phyloP scores from a whole-genome alignment of 2,797 vertebrate genomes.

The Pipistrellus nathusii region DNA sequence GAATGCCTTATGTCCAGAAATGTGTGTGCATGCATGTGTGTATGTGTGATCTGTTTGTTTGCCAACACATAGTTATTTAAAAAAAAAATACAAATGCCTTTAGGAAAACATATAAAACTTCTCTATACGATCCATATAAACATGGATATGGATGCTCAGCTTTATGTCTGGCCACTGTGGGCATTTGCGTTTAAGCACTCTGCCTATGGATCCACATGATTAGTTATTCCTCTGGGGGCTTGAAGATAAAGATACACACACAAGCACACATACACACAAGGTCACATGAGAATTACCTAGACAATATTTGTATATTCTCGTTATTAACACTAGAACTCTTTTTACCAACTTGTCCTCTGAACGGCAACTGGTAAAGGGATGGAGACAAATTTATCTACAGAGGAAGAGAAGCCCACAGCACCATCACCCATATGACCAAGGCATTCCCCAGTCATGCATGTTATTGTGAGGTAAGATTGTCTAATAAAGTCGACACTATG shows the following conservation, averaged over 20 bases:
- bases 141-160: neutral
- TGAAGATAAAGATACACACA: neutral
- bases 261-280: neutral
- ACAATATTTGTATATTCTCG: neutral
- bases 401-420: neutral
- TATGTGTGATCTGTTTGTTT: neutral
- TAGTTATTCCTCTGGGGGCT: rapidly evolving
- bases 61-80: neutral
- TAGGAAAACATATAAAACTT: neutral
- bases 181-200: neutral
- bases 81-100: neutral
- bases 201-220: neutral
- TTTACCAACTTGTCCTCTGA: neutral
- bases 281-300: neutral
- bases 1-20: conserved; percentile 2
- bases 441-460: neutral
- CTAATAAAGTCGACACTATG: neutral
- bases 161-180: neutral
- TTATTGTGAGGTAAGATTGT: neutral
- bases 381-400: neutral
- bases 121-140: neutral
- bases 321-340: neutral
- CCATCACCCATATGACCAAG: neutral
- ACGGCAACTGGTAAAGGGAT: neutral
- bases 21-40: neutral